Evolutionary conservation across 2,113 vertebrate genomes (phyloP), one percentile per base, ranked within the genome.

Genomic region (Orcinus orca): DNA sequence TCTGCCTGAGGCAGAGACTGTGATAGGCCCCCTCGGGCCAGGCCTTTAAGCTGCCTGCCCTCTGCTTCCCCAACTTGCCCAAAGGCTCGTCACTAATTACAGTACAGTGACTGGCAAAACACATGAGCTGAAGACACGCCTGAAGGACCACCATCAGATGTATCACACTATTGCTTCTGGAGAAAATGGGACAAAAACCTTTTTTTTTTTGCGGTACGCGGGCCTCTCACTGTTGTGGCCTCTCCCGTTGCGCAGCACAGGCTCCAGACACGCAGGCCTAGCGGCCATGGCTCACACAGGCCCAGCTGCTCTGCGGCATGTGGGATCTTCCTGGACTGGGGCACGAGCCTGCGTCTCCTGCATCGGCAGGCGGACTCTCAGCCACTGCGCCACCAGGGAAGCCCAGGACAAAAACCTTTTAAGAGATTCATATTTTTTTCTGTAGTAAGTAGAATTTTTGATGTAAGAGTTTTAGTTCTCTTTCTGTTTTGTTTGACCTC

Each of bases 31-130:
- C 1, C 7, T 20, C 25, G 5, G 29, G 83, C 11, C 55, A 6
- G 71, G 44, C 18, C 67, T 50, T 20, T 17, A 1, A 14, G 58
- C 41, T 3, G 18, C 7, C 1, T 3, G 18, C 7, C 0, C 1
- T 33, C 31, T 2, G 55, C 44, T 10, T 67, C 60, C 11, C 15
- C 1, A 10, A 23, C 38, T 20, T 26, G 81, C 8, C 17, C 70
- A 25, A 17, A 53, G 63, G 63, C 86, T 47, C 7, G 1, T 50
- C 44, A 5, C 15, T 18, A 38, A 70, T 13, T 6, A 6, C 17
- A 10, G 18, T 0, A 1, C 65, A 0, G 25, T 0, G 13, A 41
- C 36, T 1, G 1, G 31, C 13, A 58, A 38, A 2, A 12, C 1
- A 0, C 26, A 18, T 2, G 8, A 41, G 79, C 26, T 21, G 47